Evolutionary conservation across 2,888 invertebrate genomes (phyloP), one percentile per base, ranked within the genome.

Genomic region (Xiphydria camelus): DNA sequence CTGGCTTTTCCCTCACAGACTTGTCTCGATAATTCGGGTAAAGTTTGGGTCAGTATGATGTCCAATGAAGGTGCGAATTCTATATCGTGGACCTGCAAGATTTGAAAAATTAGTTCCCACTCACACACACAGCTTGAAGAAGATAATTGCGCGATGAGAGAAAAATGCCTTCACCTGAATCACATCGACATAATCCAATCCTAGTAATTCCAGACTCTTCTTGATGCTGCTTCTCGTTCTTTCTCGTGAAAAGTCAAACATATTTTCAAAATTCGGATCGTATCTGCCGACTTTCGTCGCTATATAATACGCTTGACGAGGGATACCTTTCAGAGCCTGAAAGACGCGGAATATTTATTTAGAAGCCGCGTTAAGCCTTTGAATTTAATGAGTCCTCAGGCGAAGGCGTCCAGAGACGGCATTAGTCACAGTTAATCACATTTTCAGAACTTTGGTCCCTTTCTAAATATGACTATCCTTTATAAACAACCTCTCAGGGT

Each of bases 201-300:
- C 85, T 9, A 97, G 78, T 10, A 82, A 77, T 45, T 80, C 67
- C 34, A 96, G 79, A 51, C 93, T 94, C 40, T 80, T 82, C 41
- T 91, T 84, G 6, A 97, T 82, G 61, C 89, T 90, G 43, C 83
- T 78, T 3, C 83, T 79, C 0, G 91, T 89, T 72, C 86, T 88
- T 60, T 88, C 84, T 0, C 81, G 78, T 0, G 89, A 84, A 74
- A 94, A 96, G 73, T 97, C 91, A 70, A 96, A 95, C 88, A 91
- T 91, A 36, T 82, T 78, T 18, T 82, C 80, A 2, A 80, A 80
- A 42, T 85, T 81, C 39, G 78, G 76, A 47, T 87, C 87, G 68
- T 95, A 96, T 18, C 95, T 83, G 4, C 92, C 92, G 4, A 91
- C 88, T 81, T 97, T 97, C 19, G 94, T 94, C n/a, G 87, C 92